phyloP scores from a whole-genome alignment of 2,888 invertebrate species.

The Eilema griseolum region DNA sequence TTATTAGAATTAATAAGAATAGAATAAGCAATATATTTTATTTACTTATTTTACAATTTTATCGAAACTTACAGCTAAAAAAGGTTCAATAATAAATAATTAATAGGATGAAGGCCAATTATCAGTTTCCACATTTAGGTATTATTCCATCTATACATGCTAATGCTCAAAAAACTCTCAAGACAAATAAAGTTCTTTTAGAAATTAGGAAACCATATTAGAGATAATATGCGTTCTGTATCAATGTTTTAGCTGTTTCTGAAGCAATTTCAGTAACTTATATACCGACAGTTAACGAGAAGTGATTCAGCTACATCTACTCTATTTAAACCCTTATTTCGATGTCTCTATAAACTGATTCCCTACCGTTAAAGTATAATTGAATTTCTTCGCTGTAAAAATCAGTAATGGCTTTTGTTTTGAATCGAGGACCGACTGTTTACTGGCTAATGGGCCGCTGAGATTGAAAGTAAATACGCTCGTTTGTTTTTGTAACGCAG shows the following conservation, averaged over 20 bases:
- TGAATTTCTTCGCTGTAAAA: constrained; percentile 10
- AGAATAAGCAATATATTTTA: too few species aligned
- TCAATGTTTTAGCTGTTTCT: neutral
- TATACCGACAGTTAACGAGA: neutral
- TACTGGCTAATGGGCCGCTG: neutral
- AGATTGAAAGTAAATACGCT: neutral
- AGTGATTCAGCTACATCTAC: neutral
- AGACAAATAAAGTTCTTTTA: too few species aligned
- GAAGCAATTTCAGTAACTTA: neutral
- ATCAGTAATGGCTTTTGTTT: neutral
- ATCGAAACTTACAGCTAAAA: too few species aligned
- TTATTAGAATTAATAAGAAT: too few species aligned
- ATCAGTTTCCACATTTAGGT: too few species aligned
- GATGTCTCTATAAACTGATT: neutral
- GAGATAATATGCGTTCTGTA: too few species aligned
- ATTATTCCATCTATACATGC: too few species aligned
- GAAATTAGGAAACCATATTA: too few species aligned
- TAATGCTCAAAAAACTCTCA: too few species aligned
- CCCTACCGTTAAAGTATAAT: neutral
- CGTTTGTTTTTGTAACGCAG: neutral
- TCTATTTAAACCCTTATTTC: neutral
- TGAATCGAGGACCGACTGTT: neutral
- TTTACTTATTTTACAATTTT: too few species aligned
- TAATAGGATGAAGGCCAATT: too few species aligned
- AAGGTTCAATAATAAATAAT: too few species aligned